Base-by-base conservation (phyloP, 2,113 vertebrate genomes). In the Mellivora capensis region DNA sequence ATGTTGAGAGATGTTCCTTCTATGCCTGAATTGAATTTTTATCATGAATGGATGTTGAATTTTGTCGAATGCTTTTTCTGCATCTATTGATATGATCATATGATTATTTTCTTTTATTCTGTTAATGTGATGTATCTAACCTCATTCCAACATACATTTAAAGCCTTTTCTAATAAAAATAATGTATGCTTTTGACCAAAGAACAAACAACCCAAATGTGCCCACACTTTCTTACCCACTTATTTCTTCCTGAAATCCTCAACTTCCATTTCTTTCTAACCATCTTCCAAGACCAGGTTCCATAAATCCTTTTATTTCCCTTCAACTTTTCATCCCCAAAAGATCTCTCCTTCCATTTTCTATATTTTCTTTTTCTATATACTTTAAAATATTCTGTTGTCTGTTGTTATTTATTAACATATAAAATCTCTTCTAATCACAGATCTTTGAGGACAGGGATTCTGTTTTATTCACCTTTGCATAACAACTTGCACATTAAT, bases 381-480 rank as follows among this genome's bases (percentile, higher is more conserved):
- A 76, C 6, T 44, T 85, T 49, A 74, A 47, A 64, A 69, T 18
- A 81, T 71, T 93, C n/a, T 87, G 44, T 14, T 23, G 44, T 62
- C 39, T 87, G 62, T 80, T 21, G 90, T 59, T 95, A 72, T 76
- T 74, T 91, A 79, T 79, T 5, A 87, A 34, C 83, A n/a, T 44
- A 57, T 15, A 37, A 57, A 71, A 71, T 47, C 61, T 86, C 9
- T 37, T 77, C 29, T 89, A 87, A 62, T 52, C 42, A 84, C 37
- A 64, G 25, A 57, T 86, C 62, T 94, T 94, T 93, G 25, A 82
- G 29, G 15, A 5, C 12, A 84, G 13, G 21, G 61, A 57, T 69
- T 86, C 42, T 69, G 34, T 96, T 93, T 96, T 67, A 62, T 84
- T 93, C 25, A 87, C 27, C 6, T 86, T 95, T 91, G 27, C 39